Evolutionary conservation across 2,888 invertebrate species (phyloP).

Genomic region (Tubulanus polymorphus): DNA sequence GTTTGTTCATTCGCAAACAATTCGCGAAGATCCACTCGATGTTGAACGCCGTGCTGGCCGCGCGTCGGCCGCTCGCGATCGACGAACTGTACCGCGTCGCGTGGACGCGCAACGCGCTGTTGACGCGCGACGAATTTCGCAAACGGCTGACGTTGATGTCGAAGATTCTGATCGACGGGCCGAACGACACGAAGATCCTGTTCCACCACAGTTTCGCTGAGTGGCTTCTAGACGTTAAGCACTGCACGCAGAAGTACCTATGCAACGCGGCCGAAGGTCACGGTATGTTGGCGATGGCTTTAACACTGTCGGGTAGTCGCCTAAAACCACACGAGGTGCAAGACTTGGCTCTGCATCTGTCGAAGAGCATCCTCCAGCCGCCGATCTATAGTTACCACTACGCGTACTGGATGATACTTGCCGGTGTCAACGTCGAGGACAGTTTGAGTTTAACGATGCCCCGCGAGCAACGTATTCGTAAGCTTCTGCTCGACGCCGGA

Average conservation of each 20-base stretch:
- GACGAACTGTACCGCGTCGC: conserved; percentile 77
- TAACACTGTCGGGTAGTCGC: conserved; percentile 60
- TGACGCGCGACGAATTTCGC: conserved; percentile 54
- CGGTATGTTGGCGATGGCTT: conserved; percentile 61
- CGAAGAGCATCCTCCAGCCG: conserved; percentile 42
- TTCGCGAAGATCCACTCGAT: conserved; percentile 72
- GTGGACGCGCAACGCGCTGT: conserved; percentile 72
- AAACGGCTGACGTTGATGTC: conserved; percentile 35
- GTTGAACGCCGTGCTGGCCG: conserved; percentile 81
- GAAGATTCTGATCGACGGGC: conserved; percentile 68
- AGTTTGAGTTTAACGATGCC: conserved; percentile 40
- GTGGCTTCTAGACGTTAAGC: conserved; percentile 96
- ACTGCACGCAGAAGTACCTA: conserved; percentile 90
- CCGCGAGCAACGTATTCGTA: conserved; percentile 45
- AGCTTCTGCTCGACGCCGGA: conserved; percentile 84
- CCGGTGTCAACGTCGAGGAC: conserved; percentile 44
- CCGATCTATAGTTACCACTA: conserved; percentile 59
- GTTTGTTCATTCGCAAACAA: conserved; percentile 79
- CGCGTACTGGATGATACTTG: conserved; percentile 68
- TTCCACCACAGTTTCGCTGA: conserved; percentile 94
- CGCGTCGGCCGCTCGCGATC: conserved; percentile 73
- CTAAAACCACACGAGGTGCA: conserved; percentile 54
- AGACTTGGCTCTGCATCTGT: conserved; percentile 57
- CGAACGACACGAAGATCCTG: conserved; percentile 61
- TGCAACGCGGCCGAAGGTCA: conserved; percentile 76